These are phyloP conservation scores for Falco rusticolus DNA, from an alignment of 2,797 vertebrate species.

Conservation along the genomic window DNA sequence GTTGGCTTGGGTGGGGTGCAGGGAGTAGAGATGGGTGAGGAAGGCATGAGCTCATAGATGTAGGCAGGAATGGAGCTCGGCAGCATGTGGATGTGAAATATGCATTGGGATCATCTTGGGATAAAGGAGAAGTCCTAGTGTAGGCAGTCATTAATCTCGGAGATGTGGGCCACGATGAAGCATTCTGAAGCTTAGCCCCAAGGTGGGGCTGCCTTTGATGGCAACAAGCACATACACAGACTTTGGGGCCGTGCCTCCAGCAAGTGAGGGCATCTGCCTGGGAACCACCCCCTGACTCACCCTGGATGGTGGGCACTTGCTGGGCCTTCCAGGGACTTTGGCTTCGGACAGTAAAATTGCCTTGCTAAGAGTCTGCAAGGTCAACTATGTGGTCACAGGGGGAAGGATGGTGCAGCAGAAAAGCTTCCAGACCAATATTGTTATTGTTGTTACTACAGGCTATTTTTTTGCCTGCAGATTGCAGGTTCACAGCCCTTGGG, in stretches of 20 bases:
- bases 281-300: neutral
- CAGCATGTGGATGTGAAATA: conserved; percentile 33
- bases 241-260: conserved; percentile 2
- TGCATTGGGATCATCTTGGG: conserved; percentile 56
- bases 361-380: neutral
- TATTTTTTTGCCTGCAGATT: neutral
- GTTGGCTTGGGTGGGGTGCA: conserved; percentile 17
- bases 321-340: neutral
- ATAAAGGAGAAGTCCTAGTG: conserved; percentile 40
- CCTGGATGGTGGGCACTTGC: neutral
- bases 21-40: conserved; percentile 11
- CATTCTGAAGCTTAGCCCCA: conserved; percentile 43
- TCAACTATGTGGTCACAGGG: rapidly evolving
- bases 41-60: conserved; percentile 27
- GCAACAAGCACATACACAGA: neutral
- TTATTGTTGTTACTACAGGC: neutral
- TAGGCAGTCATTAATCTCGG: conserved; percentile 22
- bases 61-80: conserved; percentile 43
- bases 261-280: neutral
- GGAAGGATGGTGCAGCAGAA: neutral
- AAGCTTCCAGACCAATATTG: neutral
- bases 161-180: conserved; percentile 41
- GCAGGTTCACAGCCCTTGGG: neutral
- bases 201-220: conserved; percentile 58
- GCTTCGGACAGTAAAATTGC: neutral